Base-by-base conservation (phyloP, 2,113 vertebrate genomes). In the Sakesphorus luctuosus region DNA sequence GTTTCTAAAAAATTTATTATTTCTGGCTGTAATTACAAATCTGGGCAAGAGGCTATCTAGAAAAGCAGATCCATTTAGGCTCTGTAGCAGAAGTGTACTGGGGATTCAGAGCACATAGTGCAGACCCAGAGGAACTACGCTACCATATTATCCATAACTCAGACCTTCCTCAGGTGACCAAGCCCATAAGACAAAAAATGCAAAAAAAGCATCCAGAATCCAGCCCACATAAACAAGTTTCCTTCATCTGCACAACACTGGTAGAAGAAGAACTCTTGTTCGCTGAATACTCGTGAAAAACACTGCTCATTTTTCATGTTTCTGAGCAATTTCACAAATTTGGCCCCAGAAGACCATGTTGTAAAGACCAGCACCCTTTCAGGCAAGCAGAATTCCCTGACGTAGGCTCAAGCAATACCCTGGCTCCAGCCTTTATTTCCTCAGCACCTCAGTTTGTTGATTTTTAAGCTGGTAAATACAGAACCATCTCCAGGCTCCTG, bases 381-480 rank as follows among this genome's bases (percentile, higher is more conserved):
- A 87, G 75, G 9, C 16, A 33, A 29, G 36, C 65, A 75, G 69
- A 67, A 69, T 40, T 81, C 52, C 44, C 26, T 38, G 46, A 13
- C 0, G 0, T 28, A 18, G 3, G 16, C 52, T 55, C 77, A 82
- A 36, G 78, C 26, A 7, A 52, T 25, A 25, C 25, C 6, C 40
- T 55, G 52, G 58, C 36, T 83, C 67, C 67, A 69, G 76, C 58
- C 63, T 65, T 75, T 65, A 7, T 52, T 40, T 50, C 21, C 78
- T 58, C 1, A 0, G 33, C 59, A 61, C 40, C 44, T 65, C 0
- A 0, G 36, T 24, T 36, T 46, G 49, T 77, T 68, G 69, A 50
- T 93, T 56, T 61, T n/a, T 62, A 65, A 65, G 11, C 29, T 8
- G 40, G 19, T 79, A 49, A 87, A 91, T 26, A 66, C 52, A 86